Percentiles rank a stretch among this genome's conserved stretches.
These are phyloP conservation scores for Hemitrygon akajei DNA, from an alignment of 2,797 vertebrate genomes.

Conservation along the genomic window DNA sequence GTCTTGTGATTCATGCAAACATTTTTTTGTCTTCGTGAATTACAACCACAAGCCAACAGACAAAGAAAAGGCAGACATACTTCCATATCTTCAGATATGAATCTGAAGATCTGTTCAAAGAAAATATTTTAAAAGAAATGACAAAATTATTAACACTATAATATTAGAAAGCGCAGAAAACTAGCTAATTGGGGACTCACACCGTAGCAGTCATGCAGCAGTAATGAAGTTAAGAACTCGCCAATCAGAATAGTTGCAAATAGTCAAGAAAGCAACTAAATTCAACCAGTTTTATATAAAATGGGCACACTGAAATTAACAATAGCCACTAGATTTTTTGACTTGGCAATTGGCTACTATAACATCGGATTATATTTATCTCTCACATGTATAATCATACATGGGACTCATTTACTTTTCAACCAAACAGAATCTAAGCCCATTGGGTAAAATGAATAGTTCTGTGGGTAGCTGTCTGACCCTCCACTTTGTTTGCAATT, in stretches of 20 bases:
- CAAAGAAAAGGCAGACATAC: slow-evolving; percentile 24
- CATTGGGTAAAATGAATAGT: not conserved
- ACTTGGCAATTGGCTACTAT: slow-evolving; percentile 24
- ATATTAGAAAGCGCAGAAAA: not conserved
- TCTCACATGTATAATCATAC: not conserved
- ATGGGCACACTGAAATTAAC: slow-evolving; percentile 10
- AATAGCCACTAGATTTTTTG: slow-evolving; percentile 9
- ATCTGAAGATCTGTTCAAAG: slow-evolving; percentile 18
- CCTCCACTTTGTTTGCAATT: not conserved
- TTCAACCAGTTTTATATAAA: slow-evolving; percentile 19
- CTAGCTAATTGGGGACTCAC: slow-evolving; percentile 23
- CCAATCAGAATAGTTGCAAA: slow-evolving; percentile 34
- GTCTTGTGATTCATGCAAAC: slow-evolving; percentile 33
- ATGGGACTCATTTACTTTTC: not conserved
- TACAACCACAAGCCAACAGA: slow-evolving; percentile 26
- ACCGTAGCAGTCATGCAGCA: slow-evolving; percentile 29
- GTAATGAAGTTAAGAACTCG: slow-evolving; percentile 28
- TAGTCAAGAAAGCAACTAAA: slow-evolving; percentile 30
- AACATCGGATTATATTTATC: slow-evolving; percentile 20
- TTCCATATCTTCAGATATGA: slow-evolving; percentile 4
- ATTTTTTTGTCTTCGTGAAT: slow-evolving; percentile 4
- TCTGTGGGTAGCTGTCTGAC: not conserved
- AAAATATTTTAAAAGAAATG: slow-evolving; percentile 8
- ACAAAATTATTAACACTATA: slow-evolving; percentile 19
- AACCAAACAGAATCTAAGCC: slow-evolving; percentile 16